phyloP scores from a whole-genome alignment of 2,113 vertebrate genomes.

The Egretta garzetta region DNA sequence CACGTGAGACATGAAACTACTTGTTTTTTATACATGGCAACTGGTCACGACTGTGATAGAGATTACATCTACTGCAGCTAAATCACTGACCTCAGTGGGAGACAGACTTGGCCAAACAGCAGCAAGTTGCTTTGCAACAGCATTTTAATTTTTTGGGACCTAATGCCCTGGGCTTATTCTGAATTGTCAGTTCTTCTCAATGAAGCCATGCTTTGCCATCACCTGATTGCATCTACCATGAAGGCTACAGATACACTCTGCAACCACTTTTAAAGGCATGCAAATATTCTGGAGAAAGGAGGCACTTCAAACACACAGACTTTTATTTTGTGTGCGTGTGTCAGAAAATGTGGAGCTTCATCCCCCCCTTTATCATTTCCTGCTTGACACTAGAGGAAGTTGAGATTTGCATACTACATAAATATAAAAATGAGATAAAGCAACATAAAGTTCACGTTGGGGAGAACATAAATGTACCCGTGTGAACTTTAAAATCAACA shows the following conservation, averaged over 20 bases:
- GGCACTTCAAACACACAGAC: not conserved
- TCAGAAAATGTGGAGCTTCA: conserved; percentile 22
- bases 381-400: conserved; percentile 50
- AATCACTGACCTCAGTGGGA: not conserved
- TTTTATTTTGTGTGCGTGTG: not conserved
- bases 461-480: conserved; percentile 7
- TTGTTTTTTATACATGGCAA: not conserved
- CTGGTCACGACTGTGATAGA: not conserved
- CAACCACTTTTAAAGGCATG: not conserved
- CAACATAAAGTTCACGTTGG: not conserved
- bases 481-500: conserved; percentile 44
- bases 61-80: not conserved
- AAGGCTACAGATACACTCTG: not conserved
- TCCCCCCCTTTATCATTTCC: conserved; percentile 17
- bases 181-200: not conserved
- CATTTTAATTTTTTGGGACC: not conserved
- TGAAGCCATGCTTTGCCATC: not conserved
- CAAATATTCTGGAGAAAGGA: not conserved
- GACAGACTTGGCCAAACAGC: not conserved
- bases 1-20: not conserved
- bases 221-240: not conserved
- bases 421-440: conserved; percentile 30
- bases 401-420: conserved; percentile 20
- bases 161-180: not conserved
- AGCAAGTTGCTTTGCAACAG: not conserved